Evolutionary conservation across 2,888 invertebrate species (phyloP), one percentile per base, ranked within the genome.

Genomic region (Schizotus pectinicornis): DNA sequence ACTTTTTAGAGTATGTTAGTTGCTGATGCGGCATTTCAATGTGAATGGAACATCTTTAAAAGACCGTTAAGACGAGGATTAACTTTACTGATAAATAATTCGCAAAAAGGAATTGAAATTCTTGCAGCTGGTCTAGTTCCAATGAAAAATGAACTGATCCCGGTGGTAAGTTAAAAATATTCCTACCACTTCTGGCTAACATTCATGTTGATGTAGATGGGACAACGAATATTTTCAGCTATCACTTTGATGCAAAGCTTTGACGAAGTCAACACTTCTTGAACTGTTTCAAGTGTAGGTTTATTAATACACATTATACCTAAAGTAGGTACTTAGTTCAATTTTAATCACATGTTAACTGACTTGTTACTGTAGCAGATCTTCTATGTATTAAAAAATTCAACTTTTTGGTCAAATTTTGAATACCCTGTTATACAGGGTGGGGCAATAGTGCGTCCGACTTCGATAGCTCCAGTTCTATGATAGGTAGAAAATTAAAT

Each of bases 21-120:
- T 2, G 46, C 63, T 14, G 50, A 61, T 8, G 61, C 62, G 7
- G 45, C 61, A n/a, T 50, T 14, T 11, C 45, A 63, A n/a, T 60
- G 60, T 0, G 51, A 65, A 13, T 67, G 67, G 67, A 51, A 63
- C 35, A 42, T 65, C 3, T 67, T 67, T 39, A 60, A 54, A 52
- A 52, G 61, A 11, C 52, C 56, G n/a, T 22, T 60, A 3, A 67
- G 62, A 9, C 55, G 45, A 48, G 61, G 55, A 9, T 51, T 65
- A 7, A 50, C 37, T 13, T 46, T 62, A 22, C 22, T 67, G 6
- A 56, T 65, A 31, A 46, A 64, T 56, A 64, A 61, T 49, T 37
- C 63, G 0, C 59, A 56, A 38, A 55, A 56, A 37, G 64, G 59
- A 1, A 55, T 65, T 12, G 53, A 38, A 5, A 58, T 67, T n/a